A percentile compares a stretch with the other conserved stretches of the same genome.
Conservation (phyloP, 2,888 invertebrate genomes). For the Cryptophagus acutangulus region DNA sequence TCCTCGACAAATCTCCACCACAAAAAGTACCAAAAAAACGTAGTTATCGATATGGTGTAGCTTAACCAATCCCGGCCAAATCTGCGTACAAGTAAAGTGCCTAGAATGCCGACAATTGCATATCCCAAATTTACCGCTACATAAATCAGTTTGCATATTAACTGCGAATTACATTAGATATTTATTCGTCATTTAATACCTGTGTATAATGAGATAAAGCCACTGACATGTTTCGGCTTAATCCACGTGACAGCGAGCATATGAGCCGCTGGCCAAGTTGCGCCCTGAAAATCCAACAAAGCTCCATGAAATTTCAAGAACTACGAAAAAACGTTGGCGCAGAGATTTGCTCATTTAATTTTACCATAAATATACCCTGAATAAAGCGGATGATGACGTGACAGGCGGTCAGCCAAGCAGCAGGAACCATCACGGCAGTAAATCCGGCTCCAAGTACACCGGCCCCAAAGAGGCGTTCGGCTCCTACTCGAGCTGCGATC, state of each 20-base stretch:
- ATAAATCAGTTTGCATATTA: no score
- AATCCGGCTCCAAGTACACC: slow-evolving; percentile 55
- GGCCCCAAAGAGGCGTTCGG: slow-evolving; percentile 53
- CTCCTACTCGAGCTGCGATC: slow-evolving; percentile 54
- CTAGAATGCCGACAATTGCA: slow-evolving; percentile 53
- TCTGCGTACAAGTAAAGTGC: slow-evolving; percentile 51
- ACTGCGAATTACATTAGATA: no score
- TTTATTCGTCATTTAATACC: slow-evolving; percentile 37
- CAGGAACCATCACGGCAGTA: slow-evolving; percentile 53
- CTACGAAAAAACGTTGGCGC: neutral
- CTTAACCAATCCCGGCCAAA: slow-evolving; percentile 53
- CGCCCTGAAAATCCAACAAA: slow-evolving; percentile 49
- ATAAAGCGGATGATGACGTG: slow-evolving; percentile 53
- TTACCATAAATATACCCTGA: slow-evolving; percentile 55
- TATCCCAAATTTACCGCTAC: slow-evolving; percentile 55
- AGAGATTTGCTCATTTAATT: slow-evolving; percentile 10
- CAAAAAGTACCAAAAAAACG: slow-evolving; percentile 53
- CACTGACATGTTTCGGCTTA: slow-evolving; percentile 53
- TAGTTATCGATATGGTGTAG: slow-evolving; percentile 49
- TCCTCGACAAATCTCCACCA: slow-evolving; percentile 56
- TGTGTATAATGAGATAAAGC: slow-evolving; percentile 55
- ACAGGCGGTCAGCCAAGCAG: slow-evolving; percentile 55
- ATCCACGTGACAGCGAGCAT: slow-evolving; percentile 58
- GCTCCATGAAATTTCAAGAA: no score
- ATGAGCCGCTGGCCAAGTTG: slow-evolving; percentile 57